A percentile compares a stretch with the other conserved stretches of the same genome.
phyloP scores from a whole-genome alignment of 2,797 vertebrate species.

The Emys orbicularis region DNA sequence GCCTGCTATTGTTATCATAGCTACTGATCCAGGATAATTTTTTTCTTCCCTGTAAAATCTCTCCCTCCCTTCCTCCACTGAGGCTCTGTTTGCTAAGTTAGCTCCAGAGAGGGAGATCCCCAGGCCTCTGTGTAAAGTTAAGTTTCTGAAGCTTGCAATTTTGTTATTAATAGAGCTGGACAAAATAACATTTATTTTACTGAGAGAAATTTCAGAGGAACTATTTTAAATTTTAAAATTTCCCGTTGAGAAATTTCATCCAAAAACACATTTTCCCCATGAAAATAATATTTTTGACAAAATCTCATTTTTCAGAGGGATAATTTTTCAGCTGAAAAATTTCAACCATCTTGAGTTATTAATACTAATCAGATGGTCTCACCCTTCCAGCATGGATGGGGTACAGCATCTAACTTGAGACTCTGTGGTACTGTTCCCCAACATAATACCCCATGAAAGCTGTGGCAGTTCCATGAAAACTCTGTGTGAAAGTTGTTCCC shows the following conservation, averaged over 20 bases:
- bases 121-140: not conserved
- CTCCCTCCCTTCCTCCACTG: not conserved
- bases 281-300: not conserved
- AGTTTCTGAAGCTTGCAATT: not conserved
- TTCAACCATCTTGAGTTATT: too few relatives aligned
- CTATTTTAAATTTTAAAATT: not conserved
- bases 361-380: too few relatives aligned
- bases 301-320: not conserved
- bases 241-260: not conserved
- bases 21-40: slow-evolving; percentile 1
- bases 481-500: not conserved
- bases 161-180: not conserved
- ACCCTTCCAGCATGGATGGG: too few relatives aligned
- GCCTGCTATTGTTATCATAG: not conserved
- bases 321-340: too few relatives aligned
- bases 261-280: not conserved
- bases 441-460: not conserved
- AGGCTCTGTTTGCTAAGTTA: not conserved
- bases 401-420: not conserved
- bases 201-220: not conserved
- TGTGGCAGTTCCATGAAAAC: slow-evolving; percentile 7
- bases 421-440: not conserved
- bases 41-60: not conserved
- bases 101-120: not conserved
- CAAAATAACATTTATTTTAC: not conserved